These are phyloP conservation scores for Megaceryle alcyon DNA, from an alignment of 2,797 vertebrate species.

Conservation along the genomic window DNA sequence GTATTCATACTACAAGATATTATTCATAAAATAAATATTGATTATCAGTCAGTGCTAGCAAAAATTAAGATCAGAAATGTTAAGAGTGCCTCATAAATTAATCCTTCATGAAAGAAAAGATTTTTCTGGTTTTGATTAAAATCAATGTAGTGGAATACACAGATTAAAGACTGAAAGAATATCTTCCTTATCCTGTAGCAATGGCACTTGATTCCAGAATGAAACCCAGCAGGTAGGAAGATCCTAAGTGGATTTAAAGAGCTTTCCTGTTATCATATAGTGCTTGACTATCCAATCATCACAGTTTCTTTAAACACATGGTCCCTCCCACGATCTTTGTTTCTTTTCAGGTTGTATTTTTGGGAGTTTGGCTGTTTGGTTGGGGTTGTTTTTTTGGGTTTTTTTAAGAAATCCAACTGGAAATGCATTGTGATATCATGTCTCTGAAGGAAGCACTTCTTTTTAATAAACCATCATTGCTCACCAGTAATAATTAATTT, in stretches of 20 bases:
- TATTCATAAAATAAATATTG: constrained; percentile 3
- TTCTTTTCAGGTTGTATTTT: neutral
- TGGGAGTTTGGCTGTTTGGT: neutral
- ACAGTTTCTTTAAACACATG: neutral
- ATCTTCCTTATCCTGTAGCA: neutral
- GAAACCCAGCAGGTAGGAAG: neutral
- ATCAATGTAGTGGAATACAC: neutral
- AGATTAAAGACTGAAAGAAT: neutral
- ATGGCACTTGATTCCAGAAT: neutral
- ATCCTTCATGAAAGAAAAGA: neutral
- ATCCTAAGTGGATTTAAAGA: constrained; percentile 16
- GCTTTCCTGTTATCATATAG: neutral
- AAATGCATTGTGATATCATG: neutral
- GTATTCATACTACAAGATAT: neutral
- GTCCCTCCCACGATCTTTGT: neutral
- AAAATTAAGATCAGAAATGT: neutral
- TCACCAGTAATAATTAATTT: neutral
- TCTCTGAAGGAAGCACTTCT: neutral
- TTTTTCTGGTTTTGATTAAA: neutral
- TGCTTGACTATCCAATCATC: neutral
- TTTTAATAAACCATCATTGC: neutral
- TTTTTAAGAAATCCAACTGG: neutral
- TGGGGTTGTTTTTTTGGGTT: too few relatives aligned
- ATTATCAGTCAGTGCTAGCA: neutral
- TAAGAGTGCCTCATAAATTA: neutral